Conservation (phyloP, 2,797 vertebrate species). For the Simalia tracyae region DNA sequence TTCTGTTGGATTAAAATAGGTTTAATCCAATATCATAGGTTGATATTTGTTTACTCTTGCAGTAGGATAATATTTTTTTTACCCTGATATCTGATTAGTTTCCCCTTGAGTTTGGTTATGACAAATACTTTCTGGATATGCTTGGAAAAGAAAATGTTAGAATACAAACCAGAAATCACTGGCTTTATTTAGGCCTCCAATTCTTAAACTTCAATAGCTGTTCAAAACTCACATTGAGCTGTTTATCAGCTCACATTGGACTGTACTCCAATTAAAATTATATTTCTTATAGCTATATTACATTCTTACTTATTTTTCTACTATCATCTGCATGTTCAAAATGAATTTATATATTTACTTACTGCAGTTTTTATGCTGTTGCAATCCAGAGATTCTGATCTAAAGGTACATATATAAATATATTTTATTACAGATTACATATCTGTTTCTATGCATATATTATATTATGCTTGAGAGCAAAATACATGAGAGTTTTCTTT, state of each 20-base stretch:
- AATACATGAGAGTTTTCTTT: not conserved
- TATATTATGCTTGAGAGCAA: not conserved
- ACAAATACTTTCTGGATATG: conserved; percentile 68
- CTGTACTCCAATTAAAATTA: conserved; percentile 30
- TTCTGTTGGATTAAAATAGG: too few relatives aligned
- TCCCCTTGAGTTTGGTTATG: conserved; percentile 67
- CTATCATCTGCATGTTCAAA: conserved; percentile 65
- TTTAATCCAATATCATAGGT: conserved; percentile 39
- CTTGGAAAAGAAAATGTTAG: conserved; percentile 66
- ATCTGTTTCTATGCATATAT: not conserved
- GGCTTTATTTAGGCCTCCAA: conserved; percentile 72
- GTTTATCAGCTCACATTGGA: too few relatives aligned
- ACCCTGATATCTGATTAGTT: conserved; percentile 73
- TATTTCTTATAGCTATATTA: conserved; percentile 58
- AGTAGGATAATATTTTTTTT: conserved; percentile 51
- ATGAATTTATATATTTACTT: conserved; percentile 28
- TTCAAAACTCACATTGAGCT: too few relatives aligned
- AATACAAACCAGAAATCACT: conserved; percentile 69
- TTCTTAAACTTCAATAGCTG: conserved; percentile 74
- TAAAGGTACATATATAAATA: too few relatives aligned
- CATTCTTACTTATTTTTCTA: conserved; percentile 56
- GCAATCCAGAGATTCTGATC: too few relatives aligned
- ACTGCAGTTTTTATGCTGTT: too few relatives aligned
- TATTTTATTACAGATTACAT: not conserved
- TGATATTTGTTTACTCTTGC: conserved; percentile 67